A percentile compares a stretch with the other conserved stretches of the same genome.
Evolutionary conservation across 2,888 invertebrate species (phyloP).

Genomic region (Drosophila nr. perissopoda): DNA sequence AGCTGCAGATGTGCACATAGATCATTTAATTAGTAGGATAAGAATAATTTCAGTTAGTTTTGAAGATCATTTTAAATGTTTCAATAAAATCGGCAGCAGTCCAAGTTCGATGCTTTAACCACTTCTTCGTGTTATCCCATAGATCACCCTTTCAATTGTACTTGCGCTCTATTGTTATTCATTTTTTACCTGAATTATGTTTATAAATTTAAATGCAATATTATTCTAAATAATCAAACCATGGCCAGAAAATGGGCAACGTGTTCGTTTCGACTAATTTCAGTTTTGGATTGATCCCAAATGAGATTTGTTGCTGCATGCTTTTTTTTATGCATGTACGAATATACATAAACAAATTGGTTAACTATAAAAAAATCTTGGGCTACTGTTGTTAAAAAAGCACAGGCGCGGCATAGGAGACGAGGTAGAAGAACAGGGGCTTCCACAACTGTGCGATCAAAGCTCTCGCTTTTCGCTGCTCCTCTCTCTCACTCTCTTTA

Average conservation of each 20-base stretch:
- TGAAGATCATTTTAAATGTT: neutral
- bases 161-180: neutral
- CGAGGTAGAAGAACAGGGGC: neutral
- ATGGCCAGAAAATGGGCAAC: neutral
- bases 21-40: neutral
- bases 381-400: neutral
- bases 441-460: conserved; percentile 17
- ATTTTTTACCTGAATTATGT: neutral
- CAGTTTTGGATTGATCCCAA: neutral
- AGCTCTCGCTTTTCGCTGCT: conserved; percentile 47
- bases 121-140: neutral
- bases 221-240: neutral
- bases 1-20: neutral
- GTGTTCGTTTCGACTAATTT: neutral
- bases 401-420: neutral
- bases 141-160: neutral
- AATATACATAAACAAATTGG: neutral
- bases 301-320: neutral
- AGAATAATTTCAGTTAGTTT: neutral
- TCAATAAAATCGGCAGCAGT: neutral
- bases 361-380: neutral
- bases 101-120: neutral
- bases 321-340: neutral
- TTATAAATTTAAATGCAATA: neutral
- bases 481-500: neutral